Evolutionary conservation across 2,888 invertebrate genomes (phyloP), one percentile per base, ranked within the genome.

Genomic region (Tachystola acroxantha): DNA sequence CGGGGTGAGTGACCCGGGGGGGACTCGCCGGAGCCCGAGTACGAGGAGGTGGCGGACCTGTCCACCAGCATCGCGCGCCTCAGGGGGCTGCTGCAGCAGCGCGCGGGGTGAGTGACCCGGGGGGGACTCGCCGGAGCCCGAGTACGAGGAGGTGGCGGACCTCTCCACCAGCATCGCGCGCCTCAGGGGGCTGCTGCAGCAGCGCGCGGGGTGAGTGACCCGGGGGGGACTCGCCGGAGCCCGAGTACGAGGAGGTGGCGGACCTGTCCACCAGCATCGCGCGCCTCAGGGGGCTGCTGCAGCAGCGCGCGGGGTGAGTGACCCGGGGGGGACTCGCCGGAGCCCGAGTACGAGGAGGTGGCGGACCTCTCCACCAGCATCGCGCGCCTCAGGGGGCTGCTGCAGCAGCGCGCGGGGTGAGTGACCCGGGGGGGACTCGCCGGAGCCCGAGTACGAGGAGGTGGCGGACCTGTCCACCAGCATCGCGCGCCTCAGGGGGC

Each of bases 241-340:
- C 92, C 25, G 29, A 93, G 67, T 93, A 92, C 61, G 93, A 93
- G 63, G 93, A 93, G 57, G 88, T 91, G 0, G 91, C 91, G 0
- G 93, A 93, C 69, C 89, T 93, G 34, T 92, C 92, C 37, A 89
- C 91, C 40, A 92, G 92, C 53, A 93, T 93, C 56, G 92, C 92
- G 91, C 92, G 64, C 72, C 93, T 32, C 72, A 7, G 92, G 33
- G 90, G 89, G 32, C 66, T 93, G 50, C 71, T 93, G 46, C 91
- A 91, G 52, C 91, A 92, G 46, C 51, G 74, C 1, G 75, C 76
- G 0, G 64, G 65, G n/a, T 7, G n/a, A n/a, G n/a, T n/a, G n/a
- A n/a, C n/a, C n/a, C n/a, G n/a, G n/a, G 40, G 39, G 80, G 0
- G 90, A 89, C 48, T 90, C 91, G 1, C 92, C 91, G 0, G 90